Evolutionary conservation across 2,797 vertebrate genomes (phyloP).

Genomic region (Sphenodon punctatus): DNA sequence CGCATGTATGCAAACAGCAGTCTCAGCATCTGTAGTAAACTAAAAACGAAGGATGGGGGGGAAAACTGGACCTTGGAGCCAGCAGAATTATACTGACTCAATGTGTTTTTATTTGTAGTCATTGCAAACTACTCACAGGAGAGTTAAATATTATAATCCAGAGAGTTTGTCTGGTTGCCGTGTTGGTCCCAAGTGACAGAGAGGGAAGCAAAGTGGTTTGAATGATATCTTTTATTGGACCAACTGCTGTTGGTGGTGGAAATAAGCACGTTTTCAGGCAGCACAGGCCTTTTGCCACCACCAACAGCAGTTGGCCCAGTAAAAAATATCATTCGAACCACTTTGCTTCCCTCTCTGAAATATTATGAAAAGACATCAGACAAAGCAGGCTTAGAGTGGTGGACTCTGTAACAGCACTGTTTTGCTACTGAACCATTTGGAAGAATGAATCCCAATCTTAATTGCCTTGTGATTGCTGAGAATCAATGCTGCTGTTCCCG

Average conservation of each 20-base stretch:
- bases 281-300: too few species aligned
- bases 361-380: slow-evolving; percentile 39
- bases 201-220: too few species aligned
- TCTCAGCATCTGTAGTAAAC: slow-evolving; percentile 41
- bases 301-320: too few species aligned
- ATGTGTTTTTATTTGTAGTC: slow-evolving; percentile 50
- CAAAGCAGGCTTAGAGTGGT: slow-evolving; percentile 26
- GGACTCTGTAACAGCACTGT: slow-evolving; percentile 21
- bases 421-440: slow-evolving; percentile 18
- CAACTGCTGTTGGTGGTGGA: too few species aligned
- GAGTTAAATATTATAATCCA: too few species aligned
- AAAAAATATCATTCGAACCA: too few species aligned
- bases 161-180: too few species aligned
- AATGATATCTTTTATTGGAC: too few species aligned
- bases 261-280: too few species aligned
- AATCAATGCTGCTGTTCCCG: slow-evolving; percentile 21
- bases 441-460: not conserved
- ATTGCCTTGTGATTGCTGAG: not conserved
- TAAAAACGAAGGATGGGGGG: not conserved
- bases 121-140: slow-evolving; percentile 25
- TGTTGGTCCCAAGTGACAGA: too few species aligned
- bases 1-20: not conserved
- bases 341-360: too few species aligned
- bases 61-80: not conserved
- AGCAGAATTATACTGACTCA: not conserved